phyloP scores from a whole-genome alignment of 2,113 vertebrate species.

The Forbesichthys papilliferus region DNA sequence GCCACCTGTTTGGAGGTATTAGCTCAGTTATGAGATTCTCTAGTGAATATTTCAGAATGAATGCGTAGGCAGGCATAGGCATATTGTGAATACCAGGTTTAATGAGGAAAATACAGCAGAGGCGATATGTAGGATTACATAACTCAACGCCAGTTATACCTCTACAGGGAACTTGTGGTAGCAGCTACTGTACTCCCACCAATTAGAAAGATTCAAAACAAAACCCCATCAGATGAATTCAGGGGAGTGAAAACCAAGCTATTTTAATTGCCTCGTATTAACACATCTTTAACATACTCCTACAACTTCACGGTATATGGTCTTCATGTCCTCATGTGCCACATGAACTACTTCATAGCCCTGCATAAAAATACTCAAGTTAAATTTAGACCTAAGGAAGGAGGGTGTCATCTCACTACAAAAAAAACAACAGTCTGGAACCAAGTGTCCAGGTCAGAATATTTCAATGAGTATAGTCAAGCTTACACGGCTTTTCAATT shows the following conservation, averaged over 20 bases:
- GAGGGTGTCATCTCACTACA: not conserved
- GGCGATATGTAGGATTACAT: slow-evolving; percentile 1
- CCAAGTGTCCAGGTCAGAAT: not conserved
- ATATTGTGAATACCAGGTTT: slow-evolving; percentile 46
- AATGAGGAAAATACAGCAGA: slow-evolving; percentile 34
- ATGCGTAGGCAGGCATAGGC: slow-evolving; percentile 14
- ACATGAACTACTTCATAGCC: not conserved
- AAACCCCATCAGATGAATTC: no score
- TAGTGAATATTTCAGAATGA: slow-evolving; percentile 44
- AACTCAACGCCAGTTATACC: not conserved
- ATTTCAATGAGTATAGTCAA: not conserved
- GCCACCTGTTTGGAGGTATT: slow-evolving; percentile 9
- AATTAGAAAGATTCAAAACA: not conserved
- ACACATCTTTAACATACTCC: not conserved
- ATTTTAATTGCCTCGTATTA: not conserved
- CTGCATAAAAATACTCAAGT: not conserved
- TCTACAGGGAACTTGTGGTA: not conserved
- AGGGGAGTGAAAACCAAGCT: not conserved
- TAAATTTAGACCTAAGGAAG: not conserved
- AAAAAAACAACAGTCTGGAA: not conserved
- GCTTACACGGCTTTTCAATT: not conserved
- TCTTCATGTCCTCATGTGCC: no score
- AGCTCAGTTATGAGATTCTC: not conserved
- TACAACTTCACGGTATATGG: no score
- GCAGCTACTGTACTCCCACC: not conserved